Evolutionary conservation across 2,113 vertebrate genomes (phyloP), one percentile per base, ranked within the genome.

Genomic region (Motacilla tschutschensis): DNA sequence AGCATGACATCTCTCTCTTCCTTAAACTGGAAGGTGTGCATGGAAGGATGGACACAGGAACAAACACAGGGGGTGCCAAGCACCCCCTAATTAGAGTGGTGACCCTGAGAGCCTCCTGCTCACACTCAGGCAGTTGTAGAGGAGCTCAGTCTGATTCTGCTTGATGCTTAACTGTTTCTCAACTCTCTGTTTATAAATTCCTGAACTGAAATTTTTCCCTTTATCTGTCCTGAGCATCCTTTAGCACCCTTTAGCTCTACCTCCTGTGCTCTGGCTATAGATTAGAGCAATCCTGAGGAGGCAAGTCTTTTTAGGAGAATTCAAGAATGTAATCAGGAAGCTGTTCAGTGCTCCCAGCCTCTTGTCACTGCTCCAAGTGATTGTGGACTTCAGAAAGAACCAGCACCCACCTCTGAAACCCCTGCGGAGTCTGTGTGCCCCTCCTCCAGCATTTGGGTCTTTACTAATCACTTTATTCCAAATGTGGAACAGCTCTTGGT

Each of bases 151-250:
- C 18, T 0, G 0, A 67, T 76, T 12, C 24, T 3, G 14, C n/a
- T 83, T 80, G 57, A 51, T 6, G 11, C 14, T 74, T 70, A 65
- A 48, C 33, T 1, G 0, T 50, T 74, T 66, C 53, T 74, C 38
- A 82, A 47, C 24, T 55, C 22, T 58, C 29, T 89, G 40, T 85
- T 93, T 74, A 85, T 51, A 80, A 77, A 89, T 89, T 83, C 69
- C 48, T 73, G 51, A 77, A 59, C 36, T 13, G 31, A 63, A 82
- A 87, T 79, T 63, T 44, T 79, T 79, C 36, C 47, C 21, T 91
- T 73, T 77, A 77, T 73, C 51, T 73, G 57, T 65, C 15, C 51
- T 43, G 51, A 55, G 54, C 26, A 35, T 59, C 72, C 75, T 69
- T 81, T 41, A 84, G 72, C 79, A 70, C 70, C 72, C 44, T 70